These are phyloP conservation scores for Etheostoma spectabile DNA, from an alignment of 2,113 vertebrate species.

Conservation along the genomic window DNA sequence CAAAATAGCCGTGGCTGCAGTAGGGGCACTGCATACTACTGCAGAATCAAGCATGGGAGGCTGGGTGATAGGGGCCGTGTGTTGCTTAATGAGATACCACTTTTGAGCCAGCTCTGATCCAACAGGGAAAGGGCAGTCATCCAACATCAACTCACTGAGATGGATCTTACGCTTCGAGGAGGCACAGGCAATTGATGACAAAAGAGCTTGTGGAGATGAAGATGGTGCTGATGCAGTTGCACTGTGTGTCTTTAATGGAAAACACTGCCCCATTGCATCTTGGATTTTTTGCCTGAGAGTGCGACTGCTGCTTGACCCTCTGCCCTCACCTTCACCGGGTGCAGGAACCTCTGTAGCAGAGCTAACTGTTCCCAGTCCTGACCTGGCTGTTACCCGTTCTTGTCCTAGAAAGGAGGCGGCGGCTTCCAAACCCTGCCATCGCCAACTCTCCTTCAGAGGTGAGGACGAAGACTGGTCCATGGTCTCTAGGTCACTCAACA, in stretches of 20 bases:
- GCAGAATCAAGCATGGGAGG: conserved; percentile 76
- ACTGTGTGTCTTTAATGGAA: conserved; percentile 84
- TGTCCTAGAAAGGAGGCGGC: conserved; percentile 60
- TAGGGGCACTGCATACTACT: conserved; percentile 50
- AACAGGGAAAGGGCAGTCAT: conserved; percentile 87
- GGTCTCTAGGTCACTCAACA: conserved; percentile 72
- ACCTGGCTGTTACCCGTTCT: conserved; percentile 51
- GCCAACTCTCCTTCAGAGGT: conserved; percentile 67
- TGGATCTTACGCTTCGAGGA: conserved; percentile 87
- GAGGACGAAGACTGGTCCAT: conserved; percentile 70
- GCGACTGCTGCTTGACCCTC: conserved; percentile 75
- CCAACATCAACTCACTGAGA: conserved; percentile 89
- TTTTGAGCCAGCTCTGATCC: conserved; percentile 88
- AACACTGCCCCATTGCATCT: conserved; percentile 89
- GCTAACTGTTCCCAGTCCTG: conserved; percentile 36
- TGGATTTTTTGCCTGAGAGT: conserved; percentile 88
- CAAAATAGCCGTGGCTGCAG: conserved; percentile 34
- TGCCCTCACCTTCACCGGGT: conserved; percentile 66
- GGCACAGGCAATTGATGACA: conserved; percentile 66
- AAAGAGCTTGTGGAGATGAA: conserved; percentile 64
- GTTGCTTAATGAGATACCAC: conserved; percentile 90
- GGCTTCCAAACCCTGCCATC: conserved; percentile 72
- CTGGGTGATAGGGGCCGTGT: conserved; percentile 87
- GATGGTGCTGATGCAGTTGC: conserved; percentile 50
- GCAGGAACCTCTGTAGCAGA: conserved; percentile 43